phyloP scores from a whole-genome alignment of 2,888 invertebrate species.

The Orchestes rusci region DNA sequence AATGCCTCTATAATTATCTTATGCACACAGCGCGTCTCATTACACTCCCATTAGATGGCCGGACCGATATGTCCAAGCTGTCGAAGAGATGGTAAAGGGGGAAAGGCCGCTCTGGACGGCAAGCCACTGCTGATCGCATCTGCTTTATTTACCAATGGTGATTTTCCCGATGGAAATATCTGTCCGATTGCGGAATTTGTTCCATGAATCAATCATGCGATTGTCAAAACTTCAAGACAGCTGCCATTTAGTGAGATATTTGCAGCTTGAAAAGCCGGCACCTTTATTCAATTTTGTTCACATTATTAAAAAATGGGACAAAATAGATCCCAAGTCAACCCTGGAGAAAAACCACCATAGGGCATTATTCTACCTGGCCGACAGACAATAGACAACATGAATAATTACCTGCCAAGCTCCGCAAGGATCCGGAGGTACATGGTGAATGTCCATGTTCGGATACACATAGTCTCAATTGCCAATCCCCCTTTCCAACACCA shows the following conservation, averaged over 20 bases:
- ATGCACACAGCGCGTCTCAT: constrained; percentile 26
- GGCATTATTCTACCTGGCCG: no score
- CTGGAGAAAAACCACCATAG: no score
- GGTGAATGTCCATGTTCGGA: constrained; percentile 29
- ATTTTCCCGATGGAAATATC: no score
- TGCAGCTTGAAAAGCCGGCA: no score
- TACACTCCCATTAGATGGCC: constrained; percentile 25
- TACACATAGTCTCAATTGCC: constrained; percentile 24
- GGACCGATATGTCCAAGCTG: constrained; percentile 21
- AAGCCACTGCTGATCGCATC: constrained; percentile 16
- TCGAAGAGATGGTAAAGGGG: constrained; percentile 17
- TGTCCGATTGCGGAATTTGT: no score
- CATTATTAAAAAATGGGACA: no score
- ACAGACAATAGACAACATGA: constrained; percentile 27
- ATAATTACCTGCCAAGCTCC: constrained; percentile 27
- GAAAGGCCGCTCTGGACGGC: constrained; percentile 10
- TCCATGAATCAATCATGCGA: no score
- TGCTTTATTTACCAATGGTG: constrained; percentile 19
- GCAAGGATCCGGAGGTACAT: constrained; percentile 26
- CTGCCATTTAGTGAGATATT: no score
- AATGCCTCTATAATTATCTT: constrained; percentile 25
- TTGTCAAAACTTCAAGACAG: no score
- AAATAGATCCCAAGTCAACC: no score
- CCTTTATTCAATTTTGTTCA: no score
- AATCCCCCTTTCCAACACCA: constrained; percentile 1